These are phyloP conservation scores for Operophtera brumata DNA, from an alignment of 2,888 invertebrate species.

Conservation along the genomic window DNA sequence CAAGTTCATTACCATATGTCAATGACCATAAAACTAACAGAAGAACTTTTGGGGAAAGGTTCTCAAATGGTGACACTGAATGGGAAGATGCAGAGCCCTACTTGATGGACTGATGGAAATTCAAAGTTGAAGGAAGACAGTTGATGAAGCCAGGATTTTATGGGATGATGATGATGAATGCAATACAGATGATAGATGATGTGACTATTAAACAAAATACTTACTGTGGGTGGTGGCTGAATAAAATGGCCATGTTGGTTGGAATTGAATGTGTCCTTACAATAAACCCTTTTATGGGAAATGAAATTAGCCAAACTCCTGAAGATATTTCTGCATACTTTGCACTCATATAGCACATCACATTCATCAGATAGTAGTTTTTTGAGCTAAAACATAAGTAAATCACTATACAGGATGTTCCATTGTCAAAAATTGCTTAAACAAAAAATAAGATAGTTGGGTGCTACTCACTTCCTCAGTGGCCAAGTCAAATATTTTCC, in stretches of 20 bases:
- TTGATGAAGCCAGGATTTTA: not conserved
- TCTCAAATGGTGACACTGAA: not conserved
- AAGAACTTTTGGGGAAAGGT: not conserved
- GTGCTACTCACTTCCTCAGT: slow-evolving; percentile 84
- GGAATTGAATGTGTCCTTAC: slow-evolving; percentile 81
- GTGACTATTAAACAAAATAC: too few relatives aligned
- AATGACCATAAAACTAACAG: not conserved
- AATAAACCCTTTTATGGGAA: slow-evolving; percentile 93
- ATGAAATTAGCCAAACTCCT: slow-evolving; percentile 93
- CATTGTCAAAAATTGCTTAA: not conserved
- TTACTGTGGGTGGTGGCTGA: slow-evolving; percentile 69
- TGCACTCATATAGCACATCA: slow-evolving; percentile 94
- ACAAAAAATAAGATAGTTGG: not conserved
- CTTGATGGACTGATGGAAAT: not conserved
- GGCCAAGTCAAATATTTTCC: slow-evolving; percentile 86
- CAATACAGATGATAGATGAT: too few relatives aligned
- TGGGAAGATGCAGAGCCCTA: not conserved
- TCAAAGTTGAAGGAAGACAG: not conserved
- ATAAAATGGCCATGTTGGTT: slow-evolving; percentile 68
- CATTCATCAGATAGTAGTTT: slow-evolving; percentile 90
- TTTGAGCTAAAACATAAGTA: slow-evolving; percentile 81
- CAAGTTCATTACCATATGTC: too few relatives aligned
- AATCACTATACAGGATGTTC: not conserved
- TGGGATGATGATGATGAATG: not conserved
- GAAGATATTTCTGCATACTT: slow-evolving; percentile 91